Conservation (phyloP, 2,888 invertebrate species). For the Epinotia nisella region DNA sequence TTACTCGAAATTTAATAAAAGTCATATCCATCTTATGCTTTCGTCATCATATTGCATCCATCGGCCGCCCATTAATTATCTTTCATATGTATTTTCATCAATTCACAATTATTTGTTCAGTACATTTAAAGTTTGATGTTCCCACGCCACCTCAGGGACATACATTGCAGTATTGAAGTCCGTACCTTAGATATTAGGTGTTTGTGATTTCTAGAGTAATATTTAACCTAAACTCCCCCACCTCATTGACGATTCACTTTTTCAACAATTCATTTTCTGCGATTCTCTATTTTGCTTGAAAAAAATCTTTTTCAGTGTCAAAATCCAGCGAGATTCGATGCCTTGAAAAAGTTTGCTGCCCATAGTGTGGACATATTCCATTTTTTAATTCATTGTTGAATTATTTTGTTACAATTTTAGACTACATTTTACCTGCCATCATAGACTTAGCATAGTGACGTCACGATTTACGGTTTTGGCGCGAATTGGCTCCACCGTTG, state of each 20-base stretch:
- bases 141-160: background rate
- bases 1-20: too few species aligned
- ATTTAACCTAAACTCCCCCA: constrained; percentile 7
- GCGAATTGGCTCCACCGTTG: constrained; percentile 51
- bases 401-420: constrained; percentile 76
- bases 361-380: constrained; percentile 48
- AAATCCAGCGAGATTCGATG: background rate
- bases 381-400: constrained; percentile 69
- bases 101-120: constrained; percentile 5
- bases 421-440: constrained; percentile 82
- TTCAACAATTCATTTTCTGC: background rate
- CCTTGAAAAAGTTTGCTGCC: constrained; percentile 1
- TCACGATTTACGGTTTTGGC: constrained; percentile 48
- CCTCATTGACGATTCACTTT: background rate
- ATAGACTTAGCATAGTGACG: constrained; percentile 79
- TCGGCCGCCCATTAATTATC: too few species aligned
- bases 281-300: background rate
- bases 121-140: constrained; percentile 10
- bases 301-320: background rate
- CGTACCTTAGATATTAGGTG: background rate
- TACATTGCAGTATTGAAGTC: background rate
- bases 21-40: too few species aligned
- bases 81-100: background rate
- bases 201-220: constrained; percentile 16
- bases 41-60: too few species aligned